These are phyloP conservation scores for Heloderma charlesbogerti DNA, from an alignment of 2,113 vertebrate species.

Conservation along the genomic window DNA sequence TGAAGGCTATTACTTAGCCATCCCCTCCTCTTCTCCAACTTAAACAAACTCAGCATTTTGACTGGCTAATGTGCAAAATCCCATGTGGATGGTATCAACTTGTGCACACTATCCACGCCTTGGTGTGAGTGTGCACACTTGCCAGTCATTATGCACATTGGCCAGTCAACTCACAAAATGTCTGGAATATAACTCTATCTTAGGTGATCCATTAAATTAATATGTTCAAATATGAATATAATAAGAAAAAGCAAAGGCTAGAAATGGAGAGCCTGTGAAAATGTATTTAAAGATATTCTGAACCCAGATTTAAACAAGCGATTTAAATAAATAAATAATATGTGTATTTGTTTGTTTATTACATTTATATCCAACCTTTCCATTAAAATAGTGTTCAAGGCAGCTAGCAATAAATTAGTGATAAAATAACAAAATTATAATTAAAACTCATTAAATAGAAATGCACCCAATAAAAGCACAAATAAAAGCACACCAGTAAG, in stretches of 20 bases:
- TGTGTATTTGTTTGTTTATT: too few species aligned
- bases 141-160: background rate
- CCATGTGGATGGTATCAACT: background rate
- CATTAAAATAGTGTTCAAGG: too few species aligned
- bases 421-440: too few species aligned
- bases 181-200: too few species aligned
- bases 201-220: background rate
- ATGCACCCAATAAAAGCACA: too few species aligned
- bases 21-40: background rate
- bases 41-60: background rate
- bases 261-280: too few species aligned
- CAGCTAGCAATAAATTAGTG: too few species aligned
- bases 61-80: too few species aligned
- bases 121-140: background rate
- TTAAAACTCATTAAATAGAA: too few species aligned
- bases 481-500: too few species aligned
- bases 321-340: background rate
- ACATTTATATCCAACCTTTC: too few species aligned
- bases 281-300: too few species aligned
- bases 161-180: background rate
- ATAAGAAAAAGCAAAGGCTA: background rate
- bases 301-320: background rate
- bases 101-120: background rate
- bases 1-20: background rate
- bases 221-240: background rate